Evolutionary conservation across 2,888 invertebrate genomes (phyloP).

Genomic region (Hypselothyrea guttata): DNA sequence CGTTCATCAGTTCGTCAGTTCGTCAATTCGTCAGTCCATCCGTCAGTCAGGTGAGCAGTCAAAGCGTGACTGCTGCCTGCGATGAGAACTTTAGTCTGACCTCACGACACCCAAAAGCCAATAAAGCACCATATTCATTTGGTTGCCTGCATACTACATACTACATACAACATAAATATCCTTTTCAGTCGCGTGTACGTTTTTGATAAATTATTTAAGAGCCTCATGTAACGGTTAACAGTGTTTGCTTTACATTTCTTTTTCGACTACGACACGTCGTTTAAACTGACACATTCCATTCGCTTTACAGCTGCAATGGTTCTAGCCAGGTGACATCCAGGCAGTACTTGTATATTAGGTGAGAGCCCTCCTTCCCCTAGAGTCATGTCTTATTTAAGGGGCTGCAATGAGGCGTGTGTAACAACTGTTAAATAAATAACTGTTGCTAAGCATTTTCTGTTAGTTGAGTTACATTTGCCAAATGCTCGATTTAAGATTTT

Average conservation of each 20-base stretch:
- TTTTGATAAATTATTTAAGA: slow-evolving; percentile 55
- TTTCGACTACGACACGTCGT: slow-evolving; percentile 41
- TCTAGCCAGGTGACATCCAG: slow-evolving; percentile 19
- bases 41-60: slow-evolving; percentile 38
- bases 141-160: slow-evolving; percentile 2
- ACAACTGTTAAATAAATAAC: slow-evolving; percentile 9
- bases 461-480: background rate
- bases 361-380: slow-evolving; percentile 13
- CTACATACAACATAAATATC: slow-evolving; percentile 14
- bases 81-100: slow-evolving; percentile 38
- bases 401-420: slow-evolving; percentile 16
- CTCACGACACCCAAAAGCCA: slow-evolving; percentile 35
- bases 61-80: slow-evolving; percentile 54
- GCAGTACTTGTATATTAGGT: slow-evolving; percentile 4
- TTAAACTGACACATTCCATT: slow-evolving; percentile 55
- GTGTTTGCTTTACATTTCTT: slow-evolving; percentile 13
- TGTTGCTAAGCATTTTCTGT: background rate
- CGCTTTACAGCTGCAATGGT: slow-evolving; percentile 13
- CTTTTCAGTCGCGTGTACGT: slow-evolving; percentile 18
- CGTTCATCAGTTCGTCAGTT: slow-evolving; percentile 10
- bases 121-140: slow-evolving; percentile 30
- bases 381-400: slow-evolving; percentile 42
- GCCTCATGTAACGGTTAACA: slow-evolving; percentile 15
- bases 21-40: slow-evolving; percentile 14
- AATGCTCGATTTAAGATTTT: background rate